Conservation (phyloP, 1,140 invertebrate species). For the Apis florea region DNA sequence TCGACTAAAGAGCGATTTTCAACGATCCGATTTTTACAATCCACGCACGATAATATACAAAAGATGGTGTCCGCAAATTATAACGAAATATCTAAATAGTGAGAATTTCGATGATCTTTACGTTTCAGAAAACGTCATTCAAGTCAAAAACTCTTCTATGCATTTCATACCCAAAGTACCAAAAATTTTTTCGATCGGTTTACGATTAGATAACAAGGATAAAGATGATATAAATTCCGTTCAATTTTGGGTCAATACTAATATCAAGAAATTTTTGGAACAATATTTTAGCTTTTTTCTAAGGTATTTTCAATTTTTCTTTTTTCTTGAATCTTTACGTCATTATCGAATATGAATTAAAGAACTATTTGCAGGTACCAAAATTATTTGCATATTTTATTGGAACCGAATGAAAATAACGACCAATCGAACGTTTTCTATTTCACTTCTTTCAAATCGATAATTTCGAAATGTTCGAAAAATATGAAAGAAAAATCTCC, state of each 20-base stretch:
- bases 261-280: constrained; percentile 8
- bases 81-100: constrained; percentile 8
- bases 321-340: background rate
- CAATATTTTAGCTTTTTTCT: constrained; percentile 12
- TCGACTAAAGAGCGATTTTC: constrained; percentile 48
- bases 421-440: background rate
- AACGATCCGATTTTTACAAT: background rate
- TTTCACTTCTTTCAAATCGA: background rate
- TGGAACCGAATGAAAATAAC: background rate
- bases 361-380: background rate
- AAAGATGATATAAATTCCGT: too few species aligned
- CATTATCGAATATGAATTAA: too few species aligned
- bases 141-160: background rate
- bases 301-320: constrained; percentile 30
- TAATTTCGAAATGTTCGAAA: background rate
- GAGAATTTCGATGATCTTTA: background rate
- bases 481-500: background rate
- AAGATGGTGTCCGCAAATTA: constrained; percentile 45
- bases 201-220: background rate
- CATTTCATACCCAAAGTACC: constrained; percentile 38
- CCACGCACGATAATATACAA: background rate
- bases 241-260: background rate
- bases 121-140: background rate
- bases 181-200: constrained; percentile 55
- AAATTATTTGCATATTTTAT: background rate